These are phyloP conservation scores for Cepaea nemoralis DNA, from an alignment of 1,140 invertebrate genomes.

Conservation along the genomic window DNA sequence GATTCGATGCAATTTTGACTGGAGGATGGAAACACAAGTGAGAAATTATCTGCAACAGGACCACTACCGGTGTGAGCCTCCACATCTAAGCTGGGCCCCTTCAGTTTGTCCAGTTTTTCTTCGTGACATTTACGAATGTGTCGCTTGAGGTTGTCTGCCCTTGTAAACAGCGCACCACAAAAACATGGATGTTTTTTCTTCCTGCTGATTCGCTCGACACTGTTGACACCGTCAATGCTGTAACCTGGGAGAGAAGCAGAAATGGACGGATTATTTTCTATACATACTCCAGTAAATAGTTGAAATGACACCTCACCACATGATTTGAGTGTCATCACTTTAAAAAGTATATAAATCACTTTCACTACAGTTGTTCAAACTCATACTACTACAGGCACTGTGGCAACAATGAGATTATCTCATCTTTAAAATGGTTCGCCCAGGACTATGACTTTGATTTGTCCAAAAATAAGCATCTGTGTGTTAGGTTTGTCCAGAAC, in stretches of 20 bases:
- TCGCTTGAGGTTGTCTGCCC: constrained; percentile 39
- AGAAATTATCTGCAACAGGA: neutral
- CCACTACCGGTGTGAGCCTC: neutral
- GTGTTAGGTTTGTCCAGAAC: no score
- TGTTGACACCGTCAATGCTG: neutral
- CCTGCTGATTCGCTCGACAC: neutral
- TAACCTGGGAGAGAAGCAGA: neutral
- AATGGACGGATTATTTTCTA: no score
- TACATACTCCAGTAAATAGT: no score
- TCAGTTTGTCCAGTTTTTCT: constrained; percentile 35
- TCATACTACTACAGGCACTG: no score
- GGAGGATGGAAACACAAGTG: neutral
- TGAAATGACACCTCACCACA: no score
- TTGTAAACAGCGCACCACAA: constrained; percentile 37
- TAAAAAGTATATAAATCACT: no score
- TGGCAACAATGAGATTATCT: no score
- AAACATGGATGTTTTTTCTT: constrained; percentile 29
- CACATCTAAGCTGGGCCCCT: neutral
- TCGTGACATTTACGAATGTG: constrained; percentile 41
- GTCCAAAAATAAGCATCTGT: no score
- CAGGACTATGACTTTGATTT: no score
- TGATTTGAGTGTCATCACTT: no score
- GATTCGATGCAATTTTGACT: neutral
- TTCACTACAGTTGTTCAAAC: no score
- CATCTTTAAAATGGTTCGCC: no score